Conservation (phyloP, 1,140 invertebrate species). For the Macrotrachela quadricornifera region DNA sequence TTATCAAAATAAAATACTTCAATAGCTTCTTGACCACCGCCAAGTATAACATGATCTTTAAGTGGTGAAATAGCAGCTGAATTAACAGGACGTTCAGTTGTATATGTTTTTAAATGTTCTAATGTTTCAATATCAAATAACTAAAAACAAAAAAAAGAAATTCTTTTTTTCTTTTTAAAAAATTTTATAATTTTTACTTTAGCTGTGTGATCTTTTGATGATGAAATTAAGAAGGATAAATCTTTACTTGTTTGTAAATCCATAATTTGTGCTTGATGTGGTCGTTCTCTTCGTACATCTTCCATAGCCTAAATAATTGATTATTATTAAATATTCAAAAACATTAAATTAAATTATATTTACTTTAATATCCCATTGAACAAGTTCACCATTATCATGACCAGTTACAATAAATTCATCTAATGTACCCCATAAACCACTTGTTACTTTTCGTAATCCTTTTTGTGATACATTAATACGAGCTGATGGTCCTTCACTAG, state of each 20-base stretch:
- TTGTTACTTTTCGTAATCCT: constrained; percentile 1
- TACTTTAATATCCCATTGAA: constrained; percentile 69
- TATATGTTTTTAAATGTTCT: constrained; percentile 70
- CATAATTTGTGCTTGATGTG: constrained; percentile 62
- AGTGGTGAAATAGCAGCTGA: constrained; percentile 84
- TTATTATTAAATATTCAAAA: no score
- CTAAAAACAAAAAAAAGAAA: constrained; percentile 33
- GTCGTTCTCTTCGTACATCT: constrained; percentile 36
- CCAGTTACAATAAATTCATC: constrained; percentile 78
- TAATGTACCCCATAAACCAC: constrained; percentile 51
- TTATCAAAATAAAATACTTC: constrained; percentile 50
- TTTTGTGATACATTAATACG: background rate
- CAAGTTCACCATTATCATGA: constrained; percentile 73
- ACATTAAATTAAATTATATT: constrained; percentile 9
- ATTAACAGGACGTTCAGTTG: constrained; percentile 84
- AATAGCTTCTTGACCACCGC: constrained; percentile 94
- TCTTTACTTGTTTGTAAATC: constrained; percentile 85
- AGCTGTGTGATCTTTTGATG: constrained; percentile 75
- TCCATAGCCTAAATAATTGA: no score
- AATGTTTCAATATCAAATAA: constrained; percentile 68
- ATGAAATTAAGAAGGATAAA: constrained; percentile 81
- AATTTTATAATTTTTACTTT: constrained; percentile 34
- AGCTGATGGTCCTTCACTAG: background rate
- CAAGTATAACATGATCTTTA: constrained; percentile 64
- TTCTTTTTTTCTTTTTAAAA: constrained; percentile 4